Conservation (phyloP, 2,113 vertebrate genomes). For the Pyxicephalus adspersus region DNA sequence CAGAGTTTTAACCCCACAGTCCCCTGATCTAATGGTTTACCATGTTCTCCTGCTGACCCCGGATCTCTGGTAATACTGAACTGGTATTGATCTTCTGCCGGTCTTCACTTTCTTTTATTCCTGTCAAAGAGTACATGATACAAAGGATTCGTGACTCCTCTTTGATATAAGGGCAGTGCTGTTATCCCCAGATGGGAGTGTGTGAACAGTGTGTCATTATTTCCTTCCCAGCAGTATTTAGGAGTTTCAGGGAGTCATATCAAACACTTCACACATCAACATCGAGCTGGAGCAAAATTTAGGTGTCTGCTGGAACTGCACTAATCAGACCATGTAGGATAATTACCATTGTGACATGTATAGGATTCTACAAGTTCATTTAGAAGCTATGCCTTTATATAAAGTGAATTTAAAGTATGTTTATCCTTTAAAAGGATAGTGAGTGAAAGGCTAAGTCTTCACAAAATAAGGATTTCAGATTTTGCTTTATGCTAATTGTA, state of each 20-base stretch:
- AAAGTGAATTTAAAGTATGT: background rate
- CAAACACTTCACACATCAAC: conserved; percentile 20
- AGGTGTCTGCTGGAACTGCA: background rate
- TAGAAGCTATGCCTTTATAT: background rate
- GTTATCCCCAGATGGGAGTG: background rate
- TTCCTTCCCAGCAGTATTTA: conserved; percentile 30
- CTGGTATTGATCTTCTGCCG: conserved; percentile 32
- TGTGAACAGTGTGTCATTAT: conserved; percentile 43
- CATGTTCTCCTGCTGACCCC: conserved; percentile 28
- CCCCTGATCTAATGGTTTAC: conserved; percentile 22
- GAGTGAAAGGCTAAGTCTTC: no score
- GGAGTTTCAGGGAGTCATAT: conserved; percentile 36
- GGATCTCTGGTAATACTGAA: conserved; percentile 43
- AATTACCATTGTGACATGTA: background rate
- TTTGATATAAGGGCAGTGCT: conserved; percentile 47
- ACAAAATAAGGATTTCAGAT: no score
- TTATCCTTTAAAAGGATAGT: no score
- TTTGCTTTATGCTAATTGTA: no score
- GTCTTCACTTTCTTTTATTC: conserved; percentile 44
- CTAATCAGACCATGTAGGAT: conserved; percentile 15
- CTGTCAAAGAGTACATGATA: conserved; percentile 30
- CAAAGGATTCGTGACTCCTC: conserved; percentile 41
- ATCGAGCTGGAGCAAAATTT: conserved; percentile 26
- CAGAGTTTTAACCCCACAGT: background rate
- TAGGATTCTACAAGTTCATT: conserved; percentile 16